Evolutionary conservation across 1,140 invertebrate species (phyloP).

Genomic region (Cotesia typhae): DNA sequence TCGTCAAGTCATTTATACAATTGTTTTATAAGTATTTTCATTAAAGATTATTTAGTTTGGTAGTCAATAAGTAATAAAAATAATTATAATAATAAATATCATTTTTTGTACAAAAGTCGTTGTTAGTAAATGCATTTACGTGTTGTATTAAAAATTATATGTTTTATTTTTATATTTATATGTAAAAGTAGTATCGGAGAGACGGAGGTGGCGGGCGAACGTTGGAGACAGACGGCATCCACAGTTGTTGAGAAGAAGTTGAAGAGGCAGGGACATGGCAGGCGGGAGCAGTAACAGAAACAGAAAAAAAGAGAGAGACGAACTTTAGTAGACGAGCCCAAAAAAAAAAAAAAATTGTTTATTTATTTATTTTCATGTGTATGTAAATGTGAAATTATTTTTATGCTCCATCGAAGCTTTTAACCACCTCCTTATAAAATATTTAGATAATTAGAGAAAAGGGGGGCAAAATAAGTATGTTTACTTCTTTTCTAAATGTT

Average conservation of each 20-base stretch:
- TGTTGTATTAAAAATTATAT: constrained; percentile 19
- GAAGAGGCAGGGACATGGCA: constrained; percentile 62
- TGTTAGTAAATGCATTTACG: background rate
- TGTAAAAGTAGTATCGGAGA: constrained; percentile 58
- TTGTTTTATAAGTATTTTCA: constrained; percentile 6
- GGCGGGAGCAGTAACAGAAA: constrained; percentile 66
- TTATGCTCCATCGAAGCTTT: constrained; percentile 22
- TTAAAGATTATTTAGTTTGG: too few species aligned
- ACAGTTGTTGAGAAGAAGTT: constrained; percentile 65
- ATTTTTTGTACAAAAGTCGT: too few species aligned
- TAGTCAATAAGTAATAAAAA: too few species aligned
- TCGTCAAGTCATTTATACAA: constrained; percentile 8
- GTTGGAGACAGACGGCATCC: constrained; percentile 66
- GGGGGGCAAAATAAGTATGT: too few species aligned
- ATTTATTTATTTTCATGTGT: constrained; percentile 26
- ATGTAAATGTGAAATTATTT: constrained; percentile 17
- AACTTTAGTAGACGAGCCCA: constrained; percentile 63
- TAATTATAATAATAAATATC: too few species aligned
- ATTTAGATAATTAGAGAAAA: background rate
- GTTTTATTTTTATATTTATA: constrained; percentile 41
- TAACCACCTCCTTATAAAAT: constrained; percentile 7
- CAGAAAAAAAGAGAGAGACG: constrained; percentile 66
- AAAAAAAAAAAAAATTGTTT: constrained; percentile 27
- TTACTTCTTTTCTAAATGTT: too few species aligned
- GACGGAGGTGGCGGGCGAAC: constrained; percentile 64